A percentile compares a stretch with the other conserved stretches of the same genome.
Conservation (phyloP, 2,113 vertebrate genomes). For the zebrafish (Danio rerio) region DNA sequence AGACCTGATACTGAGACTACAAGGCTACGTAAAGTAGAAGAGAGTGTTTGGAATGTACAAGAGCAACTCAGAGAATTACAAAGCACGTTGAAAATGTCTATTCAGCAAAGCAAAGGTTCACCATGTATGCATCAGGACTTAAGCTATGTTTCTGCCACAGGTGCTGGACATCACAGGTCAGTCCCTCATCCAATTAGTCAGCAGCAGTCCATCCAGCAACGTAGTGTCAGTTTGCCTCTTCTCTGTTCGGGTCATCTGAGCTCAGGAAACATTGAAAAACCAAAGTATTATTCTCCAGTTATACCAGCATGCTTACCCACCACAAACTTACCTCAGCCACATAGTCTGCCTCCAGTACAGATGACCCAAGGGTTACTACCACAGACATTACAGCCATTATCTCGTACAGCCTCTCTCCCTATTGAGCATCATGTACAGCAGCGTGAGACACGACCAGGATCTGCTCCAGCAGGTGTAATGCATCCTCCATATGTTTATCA, state of each 20-base stretch:
- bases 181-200: neutral
- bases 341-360: neutral
- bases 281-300: neutral
- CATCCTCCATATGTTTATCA: neutral
- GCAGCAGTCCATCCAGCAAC: conserved; percentile 1
- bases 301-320: neutral
- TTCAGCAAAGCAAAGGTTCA: neutral
- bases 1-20: neutral
- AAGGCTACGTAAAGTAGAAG: neutral
- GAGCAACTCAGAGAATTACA: neutral
- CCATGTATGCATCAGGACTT: neutral
- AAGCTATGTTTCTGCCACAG: neutral
- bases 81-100: neutral
- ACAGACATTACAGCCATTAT: neutral
- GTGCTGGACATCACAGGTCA: neutral
- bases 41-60: neutral
- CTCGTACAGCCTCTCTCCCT: neutral
- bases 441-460: neutral
- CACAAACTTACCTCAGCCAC: neutral
- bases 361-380: neutral
- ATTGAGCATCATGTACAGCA: neutral
- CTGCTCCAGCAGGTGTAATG: neutral
- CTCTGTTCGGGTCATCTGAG: neutral
- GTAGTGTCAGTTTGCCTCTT: neutral
- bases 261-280: neutral